Percentiles rank a stretch among this genome's conserved stretches.
Conservation (phyloP, 2,797 vertebrate genomes). For the Taeniopygia guttata region DNA sequence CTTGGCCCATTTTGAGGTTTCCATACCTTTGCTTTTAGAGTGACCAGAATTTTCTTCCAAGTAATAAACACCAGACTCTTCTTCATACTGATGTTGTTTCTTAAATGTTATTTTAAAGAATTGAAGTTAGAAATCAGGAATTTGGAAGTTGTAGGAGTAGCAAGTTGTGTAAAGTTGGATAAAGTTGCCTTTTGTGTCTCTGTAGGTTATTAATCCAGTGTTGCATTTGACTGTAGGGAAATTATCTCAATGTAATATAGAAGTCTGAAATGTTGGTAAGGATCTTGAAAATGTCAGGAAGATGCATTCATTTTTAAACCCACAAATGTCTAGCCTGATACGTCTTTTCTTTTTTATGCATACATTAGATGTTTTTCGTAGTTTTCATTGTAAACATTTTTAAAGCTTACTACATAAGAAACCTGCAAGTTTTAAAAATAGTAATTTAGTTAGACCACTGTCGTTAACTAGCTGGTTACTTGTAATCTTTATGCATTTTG, state of each 20-base stretch:
- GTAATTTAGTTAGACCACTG: not conserved
- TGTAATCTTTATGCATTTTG: not conserved
- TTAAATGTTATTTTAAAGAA: not conserved
- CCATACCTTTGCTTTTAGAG: not conserved
- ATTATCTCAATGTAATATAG: not conserved
- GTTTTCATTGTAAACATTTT: too few relatives aligned
- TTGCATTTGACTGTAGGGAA: not conserved
- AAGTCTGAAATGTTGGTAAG: not conserved
- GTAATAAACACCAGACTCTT: not conserved
- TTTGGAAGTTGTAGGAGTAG: not conserved
- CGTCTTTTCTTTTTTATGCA: accelerated
- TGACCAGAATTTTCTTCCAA: not conserved
- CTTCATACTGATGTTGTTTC: not conserved
- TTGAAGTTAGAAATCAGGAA: not conserved
- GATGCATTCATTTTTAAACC: not conserved
- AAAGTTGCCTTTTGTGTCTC: not conserved
- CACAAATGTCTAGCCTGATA: not conserved
- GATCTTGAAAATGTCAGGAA: not conserved
- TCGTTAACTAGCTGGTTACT: not conserved
- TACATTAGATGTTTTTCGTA: not conserved
- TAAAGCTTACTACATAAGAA: not conserved
- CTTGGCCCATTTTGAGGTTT: not conserved
- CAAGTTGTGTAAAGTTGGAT: not conserved
- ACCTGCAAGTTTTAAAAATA: not conserved
- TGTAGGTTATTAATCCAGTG: not conserved